Percentiles rank a stretch among this genome's conserved stretches.
phyloP scores from a whole-genome alignment of 2,113 vertebrate genomes.

The Thalassarche chlororhynchos region DNA sequence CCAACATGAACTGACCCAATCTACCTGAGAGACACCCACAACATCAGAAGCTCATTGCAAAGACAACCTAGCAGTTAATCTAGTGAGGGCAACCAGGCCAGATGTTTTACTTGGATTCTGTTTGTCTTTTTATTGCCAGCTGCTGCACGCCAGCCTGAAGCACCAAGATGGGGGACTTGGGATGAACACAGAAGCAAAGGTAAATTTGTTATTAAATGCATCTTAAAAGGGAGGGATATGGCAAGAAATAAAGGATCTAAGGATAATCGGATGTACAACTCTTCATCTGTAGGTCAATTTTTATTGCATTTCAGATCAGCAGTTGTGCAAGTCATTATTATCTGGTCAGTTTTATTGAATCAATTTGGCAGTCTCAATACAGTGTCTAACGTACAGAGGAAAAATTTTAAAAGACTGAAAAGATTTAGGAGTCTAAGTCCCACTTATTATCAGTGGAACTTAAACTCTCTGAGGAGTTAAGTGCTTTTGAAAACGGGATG shows the following conservation, averaged over 20 bases:
- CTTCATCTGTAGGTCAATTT: slow-evolving; percentile 36
- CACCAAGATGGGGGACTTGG: neutral
- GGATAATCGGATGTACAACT: slow-evolving; percentile 11
- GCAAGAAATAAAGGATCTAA: neutral
- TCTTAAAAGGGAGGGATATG: neutral
- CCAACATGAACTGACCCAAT: neutral
- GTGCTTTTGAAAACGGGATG: neutral
- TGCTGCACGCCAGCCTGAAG: neutral
- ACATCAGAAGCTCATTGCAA: neutral
- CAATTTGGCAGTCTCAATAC: slow-evolving; percentile 29
- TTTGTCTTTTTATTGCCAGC: neutral
- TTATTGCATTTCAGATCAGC: slow-evolving; percentile 54
- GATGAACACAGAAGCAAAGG: neutral
- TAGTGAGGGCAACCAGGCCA: neutral
- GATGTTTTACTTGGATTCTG: neutral
- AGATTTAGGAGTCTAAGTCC: neutral
- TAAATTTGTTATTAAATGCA: neutral
- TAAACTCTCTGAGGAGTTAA: neutral
- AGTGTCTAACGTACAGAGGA: neutral
- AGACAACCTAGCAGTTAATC: neutral
- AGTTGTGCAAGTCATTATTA: neutral
- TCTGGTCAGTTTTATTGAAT: slow-evolving; percentile 49
- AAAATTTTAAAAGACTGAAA: neutral
- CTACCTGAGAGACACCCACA: neutral
- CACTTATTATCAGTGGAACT: neutral